These are phyloP conservation scores for Toxotes jaculatrix DNA, from an alignment of 2,113 vertebrate species.

Conservation along the genomic window DNA sequence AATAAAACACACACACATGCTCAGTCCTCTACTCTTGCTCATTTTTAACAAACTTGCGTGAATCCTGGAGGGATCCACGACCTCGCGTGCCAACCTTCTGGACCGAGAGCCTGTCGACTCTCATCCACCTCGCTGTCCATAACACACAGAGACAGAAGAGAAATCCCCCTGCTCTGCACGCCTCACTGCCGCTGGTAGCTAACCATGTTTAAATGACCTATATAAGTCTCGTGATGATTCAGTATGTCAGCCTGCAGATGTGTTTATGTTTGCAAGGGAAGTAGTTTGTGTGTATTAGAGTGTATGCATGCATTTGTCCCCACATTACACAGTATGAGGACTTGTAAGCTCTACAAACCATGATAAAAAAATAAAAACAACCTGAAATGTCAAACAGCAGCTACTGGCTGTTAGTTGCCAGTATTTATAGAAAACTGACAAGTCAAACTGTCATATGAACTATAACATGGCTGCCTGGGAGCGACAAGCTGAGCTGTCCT, in stretches of 20 bases:
- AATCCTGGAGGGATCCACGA: slow-evolving; percentile 18
- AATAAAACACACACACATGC: background rate
- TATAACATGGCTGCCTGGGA: background rate
- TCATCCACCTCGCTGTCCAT: slow-evolving; percentile 32
- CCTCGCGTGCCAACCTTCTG: slow-evolving; percentile 60
- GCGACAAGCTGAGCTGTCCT: background rate
- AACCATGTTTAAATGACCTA: slow-evolving; percentile 66
- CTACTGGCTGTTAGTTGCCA: background rate
- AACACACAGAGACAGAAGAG: slow-evolving; percentile 41
- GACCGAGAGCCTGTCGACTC: slow-evolving; percentile 38
- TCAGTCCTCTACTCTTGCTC: background rate
- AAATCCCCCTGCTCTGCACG: slow-evolving; percentile 55
- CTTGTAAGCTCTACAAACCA: background rate
- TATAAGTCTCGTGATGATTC: slow-evolving; percentile 64
- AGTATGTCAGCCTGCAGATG: slow-evolving; percentile 53
- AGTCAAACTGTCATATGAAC: background rate
- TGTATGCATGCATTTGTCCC: too few relatives aligned
- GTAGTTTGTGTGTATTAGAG: background rate
- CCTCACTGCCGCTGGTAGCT: slow-evolving; percentile 36
- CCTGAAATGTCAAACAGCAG: slow-evolving; percentile 8
- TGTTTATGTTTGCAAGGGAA: background rate
- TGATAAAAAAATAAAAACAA: background rate
- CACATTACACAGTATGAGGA: background rate
- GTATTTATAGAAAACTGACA: slow-evolving; percentile 7
- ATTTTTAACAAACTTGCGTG: slow-evolving; percentile 19